A percentile compares a stretch with the other conserved stretches of the same genome.
Evolutionary conservation across 2,797 vertebrate genomes (phyloP).

Genomic region (Apogon talboti): DNA sequence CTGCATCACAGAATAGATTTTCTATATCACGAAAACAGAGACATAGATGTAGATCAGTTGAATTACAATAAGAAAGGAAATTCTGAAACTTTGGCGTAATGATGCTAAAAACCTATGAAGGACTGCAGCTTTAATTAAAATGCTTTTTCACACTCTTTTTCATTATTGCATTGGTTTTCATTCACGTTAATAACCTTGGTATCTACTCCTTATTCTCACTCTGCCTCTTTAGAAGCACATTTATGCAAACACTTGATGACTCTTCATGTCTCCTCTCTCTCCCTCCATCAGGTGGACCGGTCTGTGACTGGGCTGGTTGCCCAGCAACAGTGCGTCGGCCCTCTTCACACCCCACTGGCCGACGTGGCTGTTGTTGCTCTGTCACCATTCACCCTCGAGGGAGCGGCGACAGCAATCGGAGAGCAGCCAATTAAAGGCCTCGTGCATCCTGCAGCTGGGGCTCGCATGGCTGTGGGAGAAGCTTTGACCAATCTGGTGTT

Average conservation of each 20-base stretch:
- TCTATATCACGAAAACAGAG: too few species aligned
- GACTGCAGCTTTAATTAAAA: too few species aligned
- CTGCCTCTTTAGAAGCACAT: not conserved
- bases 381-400: slow-evolving; percentile 86
- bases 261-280: not conserved
- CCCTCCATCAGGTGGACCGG: slow-evolving; percentile 88
- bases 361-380: slow-evolving; percentile 92
- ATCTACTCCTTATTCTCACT: not conserved
- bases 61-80: too few species aligned
- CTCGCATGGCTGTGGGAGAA: slow-evolving; percentile 91
- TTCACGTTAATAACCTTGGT: too few species aligned
- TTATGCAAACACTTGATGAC: slow-evolving; percentile 8
- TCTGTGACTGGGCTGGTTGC: slow-evolving; percentile 94
- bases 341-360: slow-evolving; percentile 93
- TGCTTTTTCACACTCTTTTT: too few species aligned
- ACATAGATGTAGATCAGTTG: too few species aligned
- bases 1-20: too few species aligned
- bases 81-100: too few species aligned
- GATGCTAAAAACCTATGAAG: too few species aligned
- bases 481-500: slow-evolving; percentile 95
- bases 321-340: slow-evolving; percentile 95
- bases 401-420: slow-evolving; percentile 91
- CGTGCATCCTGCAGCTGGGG: slow-evolving; percentile 86
- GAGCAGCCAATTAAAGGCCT: slow-evolving; percentile 95
- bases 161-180: too few species aligned